Base-by-base conservation (phyloP, 2,888 invertebrate genomes). In the Gisinianus flammeolus region DNA sequence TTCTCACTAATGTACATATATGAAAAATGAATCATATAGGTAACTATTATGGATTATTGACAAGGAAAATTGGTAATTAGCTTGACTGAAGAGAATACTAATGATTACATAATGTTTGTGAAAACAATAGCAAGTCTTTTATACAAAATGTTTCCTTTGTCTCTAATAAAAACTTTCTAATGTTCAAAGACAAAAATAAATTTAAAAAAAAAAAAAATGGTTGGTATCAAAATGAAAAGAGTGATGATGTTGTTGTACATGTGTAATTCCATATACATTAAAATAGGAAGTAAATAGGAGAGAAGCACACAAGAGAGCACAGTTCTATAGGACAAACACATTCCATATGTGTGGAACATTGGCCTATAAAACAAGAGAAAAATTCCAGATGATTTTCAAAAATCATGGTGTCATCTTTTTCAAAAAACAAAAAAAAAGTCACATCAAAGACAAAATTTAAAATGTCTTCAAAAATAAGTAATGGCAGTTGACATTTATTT, bases 361-460 rank as follows among this genome's bases (percentile, higher is more conserved):
- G 58, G 58, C 73, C 73, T 74, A 74, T 66, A 67, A 67, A 64
- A 58, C 24, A 26, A 62, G 64, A 76, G 69, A 76, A 76, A 69
- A 76, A 76, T 68, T 76, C 52, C 33, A 76, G 58, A 69, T 69
- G 76, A 76, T 69, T 54, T 69, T 67, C 62, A 69, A 76, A 76
- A 68, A 69, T 68, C 31, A 62, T 12, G 31, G 10, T 72, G 24
- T 64, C 56, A 68, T 69, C 76, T 44, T 68, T 26, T 68, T 30
- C 67, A 76, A 67, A 67, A 76, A 58, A 16, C 26, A 26, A 69
- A 44, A 68, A 22, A 62, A 62, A 62, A 2, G 22, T 58, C 56
- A 58, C 16, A 26, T 19, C 64, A 26, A 26, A 64, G 26, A 19
- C 33, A 30, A 31, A 33, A 64, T 12, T 19, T 30, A n/a, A 56